Evolutionary conservation across 2,888 invertebrate species (phyloP), one percentile per base, ranked within the genome.

Genomic region (Eristalis intricaria): DNA sequence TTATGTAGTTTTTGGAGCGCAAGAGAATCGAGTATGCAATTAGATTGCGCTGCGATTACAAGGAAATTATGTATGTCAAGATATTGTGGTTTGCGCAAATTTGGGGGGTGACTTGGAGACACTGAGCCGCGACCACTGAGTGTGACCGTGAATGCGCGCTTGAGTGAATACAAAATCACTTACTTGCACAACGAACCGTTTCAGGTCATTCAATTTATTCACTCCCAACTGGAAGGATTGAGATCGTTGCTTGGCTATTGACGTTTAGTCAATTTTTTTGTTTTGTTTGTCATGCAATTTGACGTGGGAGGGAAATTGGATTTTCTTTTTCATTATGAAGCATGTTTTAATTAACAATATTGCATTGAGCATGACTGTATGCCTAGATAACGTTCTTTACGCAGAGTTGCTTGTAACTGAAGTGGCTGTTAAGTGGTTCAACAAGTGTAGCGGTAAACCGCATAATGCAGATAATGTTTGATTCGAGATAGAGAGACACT

Each of bases 131-230:
- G 77, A 77, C 81, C 81, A 85, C 77, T 64, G n/a, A 81, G 56
- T 85, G 85, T 81, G 85, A 81, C 85, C 81, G 50, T 85, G 85
- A 85, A 81, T 85, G 71, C 66, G 77, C 29, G 81, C 81, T 69
- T 77, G 61, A 77, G 81, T 85, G 76, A 85, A 85, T 85, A 64
- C 73, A 43, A 81, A 85, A 85, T 81, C 23, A 84, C 76, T 65
- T 76, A 81, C 66, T 81, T 84, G 76, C 70, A 70, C 71, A 81
- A 66, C 84, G 71, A 84, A 84, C 80, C 84, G 69, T 81, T 85
- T 68, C 32, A 80, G 74, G 40, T 58, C 26, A 70, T 43, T 76
- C 69, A 61, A 32, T 84, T 68, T 71, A 29, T 56, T 81, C 58
- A 71, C 71, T 71, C 56, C 60, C 77, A 19, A 64, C 13, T 56